These are phyloP conservation scores for Brachionus rubens DNA, from an alignment of 1,140 invertebrate genomes.

Conservation along the genomic window DNA sequence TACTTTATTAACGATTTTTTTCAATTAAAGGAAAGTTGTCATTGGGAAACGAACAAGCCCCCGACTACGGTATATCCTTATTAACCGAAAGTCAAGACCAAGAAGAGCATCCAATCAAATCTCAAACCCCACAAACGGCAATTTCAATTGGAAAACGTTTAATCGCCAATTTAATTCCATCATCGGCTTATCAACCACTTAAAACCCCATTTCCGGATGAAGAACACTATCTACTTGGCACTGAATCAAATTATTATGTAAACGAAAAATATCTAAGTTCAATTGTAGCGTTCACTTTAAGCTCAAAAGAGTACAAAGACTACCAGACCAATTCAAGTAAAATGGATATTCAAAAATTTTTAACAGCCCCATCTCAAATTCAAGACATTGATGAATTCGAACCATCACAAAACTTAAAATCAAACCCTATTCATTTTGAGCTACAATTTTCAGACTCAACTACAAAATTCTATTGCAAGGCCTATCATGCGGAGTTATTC, in stretches of 20 bases:
- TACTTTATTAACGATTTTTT: not conserved
- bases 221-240: slow-evolving; percentile 66
- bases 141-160: slow-evolving; percentile 44
- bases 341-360: slow-evolving; percentile 19
- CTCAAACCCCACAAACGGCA: not conserved
- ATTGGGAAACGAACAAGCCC: not conserved
- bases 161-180: slow-evolving; percentile 44
- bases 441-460: slow-evolving; percentile 68
- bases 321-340: not conserved
- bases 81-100: not conserved
- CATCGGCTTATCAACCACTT: slow-evolving; percentile 47
- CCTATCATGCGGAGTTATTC: slow-evolving; percentile 80
- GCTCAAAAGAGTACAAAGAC: slow-evolving; percentile 70
- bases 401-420: not conserved
- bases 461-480: slow-evolving; percentile 76
- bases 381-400: slow-evolving; percentile 29
- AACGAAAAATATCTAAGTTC: slow-evolving; percentile 82
- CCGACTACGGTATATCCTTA: not conserved
- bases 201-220: slow-evolving; percentile 64
- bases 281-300: slow-evolving; percentile 78
- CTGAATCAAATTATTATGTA: slow-evolving; percentile 71
- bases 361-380: not conserved
- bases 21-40: not conserved
- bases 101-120: not conserved
- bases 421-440: slow-evolving; percentile 6